Base-by-base conservation (phyloP, 1,140 invertebrate genomes). In the Lethocerus indicus region DNA sequence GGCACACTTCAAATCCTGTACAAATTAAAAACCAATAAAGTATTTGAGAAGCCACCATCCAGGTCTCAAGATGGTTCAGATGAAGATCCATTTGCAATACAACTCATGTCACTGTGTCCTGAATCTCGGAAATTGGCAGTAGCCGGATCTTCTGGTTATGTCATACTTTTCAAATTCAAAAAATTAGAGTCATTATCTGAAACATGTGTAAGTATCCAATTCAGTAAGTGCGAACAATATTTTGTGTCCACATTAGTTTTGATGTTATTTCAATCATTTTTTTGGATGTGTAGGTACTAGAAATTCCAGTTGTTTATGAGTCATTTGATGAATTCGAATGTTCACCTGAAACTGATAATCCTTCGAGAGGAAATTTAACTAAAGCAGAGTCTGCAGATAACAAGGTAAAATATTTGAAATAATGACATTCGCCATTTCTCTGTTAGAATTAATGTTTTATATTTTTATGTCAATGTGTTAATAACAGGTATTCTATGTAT, bases 111-210 rank as follows among this genome's bases (percentile, higher is more conserved):
- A 57, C 71, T 98, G 57, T 95, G 91, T 66, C 80, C 89, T 1
- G 93, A 98, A 67, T 94, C 89, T 57, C 75, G 85, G 37, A 78
- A 88, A 54, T 70, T 98, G 49, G 83, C 81, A 56, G 76, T 97
- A 18, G 92, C 90, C 49, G 88, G 92, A 12, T 79, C 86, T 27
- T 81, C 83, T 57, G 82, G 84, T 52, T 91, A 98, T 69, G 85
- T 98, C 57, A 80, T 96, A 56, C 70, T 97, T 23, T 98, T 94
- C 70, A 89, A 88, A 64, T 98, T 94, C 69, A 81, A 82, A 51
- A 96, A 95, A 69, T 75, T 78, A 49, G 94, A 98, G 64, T 75
- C 75, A 54, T 76, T 73, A 56, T 76, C 81, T 18, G 92, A 96
- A 69, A 81, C 87, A 40, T 72, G 81, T 59, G 88, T 90, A 64